Evolutionary conservation across 2,888 invertebrate genomes (phyloP), one percentile per base, ranked within the genome.

Genomic region (Escarpia spicata): DNA sequence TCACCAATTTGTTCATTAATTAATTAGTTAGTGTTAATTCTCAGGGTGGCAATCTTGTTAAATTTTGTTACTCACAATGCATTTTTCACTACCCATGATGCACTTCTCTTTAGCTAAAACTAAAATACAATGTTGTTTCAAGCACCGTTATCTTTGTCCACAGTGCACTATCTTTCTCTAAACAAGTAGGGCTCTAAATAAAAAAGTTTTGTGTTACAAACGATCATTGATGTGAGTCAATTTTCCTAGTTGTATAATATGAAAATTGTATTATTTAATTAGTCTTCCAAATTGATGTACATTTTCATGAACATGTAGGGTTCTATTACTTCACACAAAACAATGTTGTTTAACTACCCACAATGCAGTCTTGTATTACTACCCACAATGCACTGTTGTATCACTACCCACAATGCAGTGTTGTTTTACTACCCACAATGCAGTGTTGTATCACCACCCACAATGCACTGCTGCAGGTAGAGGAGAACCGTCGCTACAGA

Each of bases 401-500:
- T 26, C 0, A n/a, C n/a, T 75, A 60, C 12, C 19, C 60, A 52
- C 12, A 52, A 19, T 60, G 12, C 60, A 60, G 0, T 19, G 15
- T 3, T 60, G 12, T 60, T 2, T 60, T 19, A 60, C 75, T n/a
- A 75, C 75, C 75, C 75, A 75, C 75, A 75, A 75, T 75, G 75
- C 75, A 75, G 6, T 75, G 19, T 19, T 75, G 6, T 26, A 0
- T 26, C 75, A 6, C n/a, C 19, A 75, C 75, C 75, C 75, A 75
- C 75, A 75, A 75, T 75, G 75, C 75, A 75, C n/a, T 75, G 75
- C n/a, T 90, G 2, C 93, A 96, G 96, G 96, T 96, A 6, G 96
- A 97, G 94, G 95, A 96, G 75, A 97, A 97, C 94, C 95, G 97
- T 91, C 95, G 94, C 45, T 96, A 96, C 94, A 95, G 97, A 31